Conservation (phyloP, 2,113 vertebrate species). For the Notechis scutatus region DNA sequence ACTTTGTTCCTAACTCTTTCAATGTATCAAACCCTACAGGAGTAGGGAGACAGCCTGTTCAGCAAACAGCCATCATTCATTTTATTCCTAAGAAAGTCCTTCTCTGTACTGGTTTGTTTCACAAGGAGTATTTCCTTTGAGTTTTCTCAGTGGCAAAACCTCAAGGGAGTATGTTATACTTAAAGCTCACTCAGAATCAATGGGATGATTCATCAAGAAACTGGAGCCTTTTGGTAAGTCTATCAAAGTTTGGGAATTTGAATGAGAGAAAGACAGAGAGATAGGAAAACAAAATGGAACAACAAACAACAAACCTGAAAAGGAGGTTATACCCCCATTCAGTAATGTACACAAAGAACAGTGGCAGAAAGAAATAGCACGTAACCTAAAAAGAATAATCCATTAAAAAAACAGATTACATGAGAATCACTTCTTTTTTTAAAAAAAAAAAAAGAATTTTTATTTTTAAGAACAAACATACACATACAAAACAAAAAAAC, state of each 20-base stretch:
- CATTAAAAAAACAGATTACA: not conserved
- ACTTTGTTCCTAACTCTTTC: not conserved
- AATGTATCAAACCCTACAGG: not conserved
- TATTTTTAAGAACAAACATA: too few relatives aligned
- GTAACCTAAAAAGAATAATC: not conserved
- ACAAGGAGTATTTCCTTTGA: not conserved
- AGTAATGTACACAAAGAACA: not conserved
- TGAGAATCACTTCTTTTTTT: not conserved
- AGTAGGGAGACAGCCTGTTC: not conserved
- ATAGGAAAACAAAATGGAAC: not conserved
- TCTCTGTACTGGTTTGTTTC: not conserved
- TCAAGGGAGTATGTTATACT: not conserved
- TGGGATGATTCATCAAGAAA: not conserved
- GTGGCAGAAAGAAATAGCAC: not conserved
- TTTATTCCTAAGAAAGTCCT: not conserved
- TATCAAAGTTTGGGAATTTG: not conserved
- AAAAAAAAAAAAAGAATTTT: too few relatives aligned
- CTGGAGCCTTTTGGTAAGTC: not conserved
- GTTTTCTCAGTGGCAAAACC: not conserved
- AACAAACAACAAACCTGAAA: not conserved
- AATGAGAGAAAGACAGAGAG: not conserved
- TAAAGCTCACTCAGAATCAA: not conserved
- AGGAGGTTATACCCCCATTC: not conserved
- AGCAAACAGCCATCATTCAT: not conserved
- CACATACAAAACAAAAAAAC: too few relatives aligned